These are phyloP conservation scores for Microdon myrmicae DNA, from an alignment of 2,888 invertebrate genomes.

Conservation along the genomic window DNA sequence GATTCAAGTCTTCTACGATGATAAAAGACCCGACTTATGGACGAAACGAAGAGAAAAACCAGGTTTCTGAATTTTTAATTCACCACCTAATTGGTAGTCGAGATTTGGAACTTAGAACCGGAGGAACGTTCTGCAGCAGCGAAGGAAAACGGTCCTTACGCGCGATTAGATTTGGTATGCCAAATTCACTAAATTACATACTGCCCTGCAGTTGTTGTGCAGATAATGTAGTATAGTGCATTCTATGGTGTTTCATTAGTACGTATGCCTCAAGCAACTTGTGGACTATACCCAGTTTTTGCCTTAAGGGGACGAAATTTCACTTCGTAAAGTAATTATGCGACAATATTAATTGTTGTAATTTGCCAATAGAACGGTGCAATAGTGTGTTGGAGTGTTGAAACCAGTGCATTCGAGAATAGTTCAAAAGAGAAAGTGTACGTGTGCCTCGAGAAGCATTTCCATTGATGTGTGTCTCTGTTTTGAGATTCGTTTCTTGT, in stretches of 20 bases:
- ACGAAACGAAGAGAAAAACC: constrained; percentile 47
- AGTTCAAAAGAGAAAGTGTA: constrained; percentile 49
- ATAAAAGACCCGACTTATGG: constrained; percentile 8
- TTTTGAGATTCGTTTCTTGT: constrained; percentile 30
- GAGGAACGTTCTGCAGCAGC: constrained; percentile 43
- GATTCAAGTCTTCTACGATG: constrained; percentile 29
- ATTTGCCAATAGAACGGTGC: no score
- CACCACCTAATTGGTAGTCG: constrained; percentile 52
- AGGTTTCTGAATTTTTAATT: constrained; percentile 51
- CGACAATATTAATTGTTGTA: no score
- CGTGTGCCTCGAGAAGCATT: constrained; percentile 47
- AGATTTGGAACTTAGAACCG: constrained; percentile 52
- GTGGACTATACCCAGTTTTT: no score
- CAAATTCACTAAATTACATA: no score
- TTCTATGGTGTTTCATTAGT: no score
- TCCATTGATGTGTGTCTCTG: constrained; percentile 32
- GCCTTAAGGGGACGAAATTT: no score
- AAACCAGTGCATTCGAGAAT: constrained; percentile 42
- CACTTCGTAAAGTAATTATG: no score
- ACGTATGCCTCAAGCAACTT: no score
- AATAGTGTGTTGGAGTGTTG: no score
- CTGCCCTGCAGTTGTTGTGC: no score
- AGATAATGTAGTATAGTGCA: no score
- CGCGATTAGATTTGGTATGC: constrained; percentile 21
- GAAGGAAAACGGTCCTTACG: constrained; percentile 39